Evolutionary conservation across 2,888 invertebrate species (phyloP).

Genomic region (Chaitophorus viminalis): DNA sequence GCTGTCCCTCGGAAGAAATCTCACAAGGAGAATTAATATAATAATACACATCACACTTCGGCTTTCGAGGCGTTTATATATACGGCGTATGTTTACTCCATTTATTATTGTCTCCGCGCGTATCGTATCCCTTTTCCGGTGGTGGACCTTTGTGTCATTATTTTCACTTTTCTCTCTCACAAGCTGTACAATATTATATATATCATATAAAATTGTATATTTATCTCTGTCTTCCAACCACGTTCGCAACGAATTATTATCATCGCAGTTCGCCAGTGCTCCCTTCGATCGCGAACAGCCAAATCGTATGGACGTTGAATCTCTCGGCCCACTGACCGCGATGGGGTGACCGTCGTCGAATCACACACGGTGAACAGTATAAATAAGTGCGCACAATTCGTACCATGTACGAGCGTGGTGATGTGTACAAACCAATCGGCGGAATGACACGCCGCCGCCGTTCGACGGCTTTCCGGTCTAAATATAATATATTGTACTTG

Average conservation of each 20-base stretch:
- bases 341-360: not conserved
- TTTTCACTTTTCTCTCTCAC: not conserved
- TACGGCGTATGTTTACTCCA: not conserved
- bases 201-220: no score
- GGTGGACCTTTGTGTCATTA: not conserved
- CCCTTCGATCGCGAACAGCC: no score
- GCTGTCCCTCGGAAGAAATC: not conserved
- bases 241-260: not conserved
- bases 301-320: not conserved
- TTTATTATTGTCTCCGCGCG: slow-evolving; percentile 15
- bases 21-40: not conserved
- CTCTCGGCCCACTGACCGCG: not conserved
- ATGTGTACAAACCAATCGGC: not conserved
- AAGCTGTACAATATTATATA: no score
- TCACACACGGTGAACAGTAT: not conserved
- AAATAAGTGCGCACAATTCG: no score
- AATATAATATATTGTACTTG: not conserved
- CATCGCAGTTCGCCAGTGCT: not conserved
- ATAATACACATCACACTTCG: not conserved
- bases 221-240: not conserved
- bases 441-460: not conserved
- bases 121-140: slow-evolving; percentile 7
- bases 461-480: slow-evolving; percentile 1
- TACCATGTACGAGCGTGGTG: no score
- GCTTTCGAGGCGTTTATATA: slow-evolving; percentile 23